Evolutionary conservation across 2,113 vertebrate genomes (phyloP).

Genomic region (Gopherus flavomarginatus): DNA sequence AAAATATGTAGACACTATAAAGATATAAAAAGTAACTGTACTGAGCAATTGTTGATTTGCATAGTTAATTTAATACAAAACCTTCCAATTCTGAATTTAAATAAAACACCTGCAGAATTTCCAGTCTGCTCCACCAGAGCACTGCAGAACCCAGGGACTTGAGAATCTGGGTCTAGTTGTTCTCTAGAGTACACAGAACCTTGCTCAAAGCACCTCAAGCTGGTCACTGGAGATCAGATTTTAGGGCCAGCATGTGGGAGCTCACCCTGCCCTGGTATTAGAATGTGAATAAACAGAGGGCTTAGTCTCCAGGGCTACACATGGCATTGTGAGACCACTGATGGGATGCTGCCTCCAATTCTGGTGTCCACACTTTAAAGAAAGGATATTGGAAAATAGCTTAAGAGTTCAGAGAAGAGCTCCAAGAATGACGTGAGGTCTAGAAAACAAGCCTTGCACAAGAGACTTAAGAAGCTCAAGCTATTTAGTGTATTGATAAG

Average conservation of each 20-base stretch:
- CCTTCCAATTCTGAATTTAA: neutral
- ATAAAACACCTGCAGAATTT: neutral
- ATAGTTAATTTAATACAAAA: neutral
- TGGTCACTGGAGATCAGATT: neutral
- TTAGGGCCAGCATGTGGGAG: neutral
- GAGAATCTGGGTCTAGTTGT: neutral
- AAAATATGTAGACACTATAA: neutral
- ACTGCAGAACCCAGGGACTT: neutral
- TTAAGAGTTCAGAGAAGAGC: neutral
- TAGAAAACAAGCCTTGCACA: neutral
- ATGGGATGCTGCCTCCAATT: neutral
- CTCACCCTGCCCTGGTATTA: neutral
- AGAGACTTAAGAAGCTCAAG: neutral
- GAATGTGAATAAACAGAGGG: neutral
- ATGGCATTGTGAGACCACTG: neutral
- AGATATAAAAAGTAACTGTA: neutral
- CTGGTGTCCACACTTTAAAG: neutral
- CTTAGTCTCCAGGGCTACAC: neutral
- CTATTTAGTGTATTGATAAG: accelerated
- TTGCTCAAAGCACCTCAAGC: neutral
- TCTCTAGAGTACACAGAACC: neutral
- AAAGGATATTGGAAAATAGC: neutral
- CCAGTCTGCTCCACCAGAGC: neutral
- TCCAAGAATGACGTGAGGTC: neutral
- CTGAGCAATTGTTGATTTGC: neutral